Percentiles rank a stretch among this genome's conserved stretches.
Evolutionary conservation across 23 tunicate genomes (phyloP).

Genomic region (Trididemnum nubilum): DNA sequence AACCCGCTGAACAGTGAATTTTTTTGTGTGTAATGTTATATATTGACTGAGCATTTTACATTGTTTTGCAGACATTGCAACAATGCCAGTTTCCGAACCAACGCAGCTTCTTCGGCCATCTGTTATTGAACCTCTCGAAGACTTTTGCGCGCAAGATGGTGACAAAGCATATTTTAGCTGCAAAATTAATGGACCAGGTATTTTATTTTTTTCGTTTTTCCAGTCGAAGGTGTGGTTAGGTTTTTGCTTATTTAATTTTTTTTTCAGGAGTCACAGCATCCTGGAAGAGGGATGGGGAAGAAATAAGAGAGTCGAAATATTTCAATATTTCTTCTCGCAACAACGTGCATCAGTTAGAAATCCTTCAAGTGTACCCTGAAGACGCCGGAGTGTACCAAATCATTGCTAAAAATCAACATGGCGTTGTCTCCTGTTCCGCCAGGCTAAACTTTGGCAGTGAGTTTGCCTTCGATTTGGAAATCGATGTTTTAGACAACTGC

Average conservation of each 20-base stretch:
- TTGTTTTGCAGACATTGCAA: not conserved
- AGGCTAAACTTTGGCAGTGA: constrained; percentile 86
- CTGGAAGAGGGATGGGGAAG: constrained; percentile 70
- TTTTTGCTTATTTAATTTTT: not conserved
- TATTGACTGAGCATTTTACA: not conserved
- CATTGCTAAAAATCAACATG: constrained; percentile 52
- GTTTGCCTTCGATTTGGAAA: constrained; percentile 16
- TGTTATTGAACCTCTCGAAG: constrained; percentile 74
- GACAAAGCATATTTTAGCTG: constrained; percentile 81
- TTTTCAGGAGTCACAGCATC: constrained; percentile 61
- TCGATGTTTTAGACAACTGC: not conserved
- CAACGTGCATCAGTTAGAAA: constrained; percentile 65
- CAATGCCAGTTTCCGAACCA: constrained; percentile 37
- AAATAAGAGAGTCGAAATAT: constrained; percentile 58
- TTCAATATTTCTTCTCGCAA: constrained; percentile 70
- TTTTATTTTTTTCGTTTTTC: not conserved
- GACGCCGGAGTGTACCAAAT: constrained; percentile 83
- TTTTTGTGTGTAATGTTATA: too few relatives aligned
- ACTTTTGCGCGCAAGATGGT: constrained; percentile 78
- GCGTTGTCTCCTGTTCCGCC: constrained; percentile 69
- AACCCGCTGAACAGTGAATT: too few relatives aligned
- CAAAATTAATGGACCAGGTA: constrained; percentile 82
- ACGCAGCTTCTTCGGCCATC: constrained; percentile 39
- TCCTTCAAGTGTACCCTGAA: constrained; percentile 69
- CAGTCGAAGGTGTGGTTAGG: not conserved